Percentiles rank a stretch among this genome's conserved stretches.
phyloP scores from a whole-genome alignment of 2,888 invertebrate species.

The Plemyria rubiginata region DNA sequence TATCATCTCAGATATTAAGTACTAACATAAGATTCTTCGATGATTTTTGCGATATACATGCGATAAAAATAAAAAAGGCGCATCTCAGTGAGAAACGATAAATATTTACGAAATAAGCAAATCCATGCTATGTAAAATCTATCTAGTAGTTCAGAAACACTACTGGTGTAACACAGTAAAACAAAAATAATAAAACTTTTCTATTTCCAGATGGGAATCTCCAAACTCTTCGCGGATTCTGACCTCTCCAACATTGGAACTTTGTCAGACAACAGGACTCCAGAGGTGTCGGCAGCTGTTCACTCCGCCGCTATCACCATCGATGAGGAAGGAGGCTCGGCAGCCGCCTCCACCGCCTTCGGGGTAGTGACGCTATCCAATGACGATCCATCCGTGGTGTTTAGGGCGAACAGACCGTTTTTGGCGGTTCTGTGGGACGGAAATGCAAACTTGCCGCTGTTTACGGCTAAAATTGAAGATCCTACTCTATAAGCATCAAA shows the following conservation, averaged over 20 bases:
- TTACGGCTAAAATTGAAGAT: constrained; percentile 78
- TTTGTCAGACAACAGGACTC: constrained; percentile 49
- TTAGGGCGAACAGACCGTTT: constrained; percentile 79
- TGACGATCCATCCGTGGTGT: constrained; percentile 60
- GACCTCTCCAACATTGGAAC: constrained; percentile 66
- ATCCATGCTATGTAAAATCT: too few relatives aligned
- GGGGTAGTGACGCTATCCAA: constrained; percentile 78
- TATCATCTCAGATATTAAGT: too few relatives aligned
- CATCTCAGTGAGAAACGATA: too few relatives aligned
- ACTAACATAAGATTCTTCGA: too few relatives aligned
- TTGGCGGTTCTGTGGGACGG: constrained; percentile 78
- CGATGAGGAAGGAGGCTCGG: constrained; percentile 80
- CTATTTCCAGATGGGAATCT: constrained; percentile 74
- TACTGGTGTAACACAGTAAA: too few relatives aligned
- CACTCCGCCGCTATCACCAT: constrained; percentile 81
- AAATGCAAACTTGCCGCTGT: constrained; percentile 71
- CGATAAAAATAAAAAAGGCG: too few relatives aligned
- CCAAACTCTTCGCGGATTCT: constrained; percentile 69
- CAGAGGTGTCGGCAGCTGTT: constrained; percentile 71
- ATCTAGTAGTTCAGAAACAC: too few relatives aligned
- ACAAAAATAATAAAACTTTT: neutral
- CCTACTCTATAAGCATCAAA: constrained; percentile 52
- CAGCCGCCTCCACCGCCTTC: constrained; percentile 75
- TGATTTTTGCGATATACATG: too few relatives aligned
- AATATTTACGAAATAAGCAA: too few relatives aligned